These are phyloP conservation scores for Scolopax bukidnonensis DNA, from an alignment of 2,797 vertebrate species.

Conservation along the genomic window DNA sequence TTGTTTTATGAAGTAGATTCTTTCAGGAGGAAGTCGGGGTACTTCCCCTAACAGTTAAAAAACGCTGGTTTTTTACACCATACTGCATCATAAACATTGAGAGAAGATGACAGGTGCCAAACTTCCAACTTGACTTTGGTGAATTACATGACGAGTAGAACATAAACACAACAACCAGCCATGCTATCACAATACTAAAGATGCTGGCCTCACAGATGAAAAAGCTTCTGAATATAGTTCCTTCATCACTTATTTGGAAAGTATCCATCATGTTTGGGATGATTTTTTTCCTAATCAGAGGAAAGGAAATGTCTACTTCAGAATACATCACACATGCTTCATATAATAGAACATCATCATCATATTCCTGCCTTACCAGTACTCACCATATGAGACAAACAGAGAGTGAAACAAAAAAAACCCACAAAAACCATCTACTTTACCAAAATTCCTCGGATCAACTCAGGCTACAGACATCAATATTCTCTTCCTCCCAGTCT, in stretches of 20 bases:
- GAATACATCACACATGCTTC: background rate
- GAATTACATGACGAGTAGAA: background rate
- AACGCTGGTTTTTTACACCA: background rate
- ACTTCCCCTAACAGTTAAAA: background rate
- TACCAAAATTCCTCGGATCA: background rate
- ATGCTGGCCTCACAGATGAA: background rate
- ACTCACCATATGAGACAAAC: background rate
- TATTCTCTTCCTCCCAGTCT: background rate
- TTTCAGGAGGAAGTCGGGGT: background rate
- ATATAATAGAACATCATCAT: background rate
- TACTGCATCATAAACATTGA: background rate
- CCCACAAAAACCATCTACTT: background rate
- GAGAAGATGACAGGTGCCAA: background rate
- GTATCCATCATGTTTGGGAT: background rate
- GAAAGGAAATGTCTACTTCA: background rate
- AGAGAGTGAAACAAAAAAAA: background rate
- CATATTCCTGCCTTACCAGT: background rate
- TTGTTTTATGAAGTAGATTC: background rate
- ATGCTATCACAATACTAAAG: background rate
- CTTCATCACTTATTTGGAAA: background rate
- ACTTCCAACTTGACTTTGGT: background rate
- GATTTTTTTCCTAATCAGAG: background rate
- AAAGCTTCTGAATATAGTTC: background rate
- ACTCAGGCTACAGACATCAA: background rate
- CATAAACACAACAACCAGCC: background rate